These are phyloP conservation scores for Drosophila nigrodunni DNA, from an alignment of 1,140 invertebrate species.

Conservation along the genomic window DNA sequence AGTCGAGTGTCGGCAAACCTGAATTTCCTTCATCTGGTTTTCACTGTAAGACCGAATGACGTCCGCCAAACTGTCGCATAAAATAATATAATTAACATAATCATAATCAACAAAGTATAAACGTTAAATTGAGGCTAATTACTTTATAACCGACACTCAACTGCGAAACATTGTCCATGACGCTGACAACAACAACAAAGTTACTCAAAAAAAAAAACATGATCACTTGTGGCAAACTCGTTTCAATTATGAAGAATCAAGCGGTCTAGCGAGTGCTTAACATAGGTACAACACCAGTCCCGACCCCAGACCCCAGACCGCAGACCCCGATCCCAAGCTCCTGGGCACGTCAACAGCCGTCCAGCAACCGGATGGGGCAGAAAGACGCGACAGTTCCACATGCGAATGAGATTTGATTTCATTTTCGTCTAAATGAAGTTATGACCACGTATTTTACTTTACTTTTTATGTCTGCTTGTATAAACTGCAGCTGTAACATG, in stretches of 20 bases:
- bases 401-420: slow-evolving; percentile 72
- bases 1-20: slow-evolving; percentile 57
- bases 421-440: slow-evolving; percentile 73
- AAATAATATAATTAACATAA: slow-evolving; percentile 83
- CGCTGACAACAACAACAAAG: slow-evolving; percentile 47
- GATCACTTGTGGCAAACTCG: slow-evolving; percentile 81
- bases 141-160: slow-evolving; percentile 83
- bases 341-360: slow-evolving; percentile 1
- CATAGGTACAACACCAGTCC: slow-evolving; percentile 36
- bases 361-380: slow-evolving; percentile 52
- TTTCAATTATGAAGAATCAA: slow-evolving; percentile 76
- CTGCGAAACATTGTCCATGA: slow-evolving; percentile 68
- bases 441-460: slow-evolving; percentile 62
- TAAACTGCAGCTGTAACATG: slow-evolving; percentile 44
- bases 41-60: slow-evolving; percentile 51
- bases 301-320: slow-evolving; percentile 7
- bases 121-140: slow-evolving; percentile 83
- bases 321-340: slow-evolving; percentile 9
- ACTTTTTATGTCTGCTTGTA: slow-evolving; percentile 36
- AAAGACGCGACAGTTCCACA: slow-evolving; percentile 61
- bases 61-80: slow-evolving; percentile 67
- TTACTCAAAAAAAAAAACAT: slow-evolving; percentile 53
- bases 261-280: slow-evolving; percentile 42
- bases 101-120: slow-evolving; percentile 83
- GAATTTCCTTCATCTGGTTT: slow-evolving; percentile 62